Evolutionary conservation across 2,113 vertebrate genomes (phyloP), one percentile per base, ranked within the genome.

Genomic region (Erythrocercus mccallii): DNA sequence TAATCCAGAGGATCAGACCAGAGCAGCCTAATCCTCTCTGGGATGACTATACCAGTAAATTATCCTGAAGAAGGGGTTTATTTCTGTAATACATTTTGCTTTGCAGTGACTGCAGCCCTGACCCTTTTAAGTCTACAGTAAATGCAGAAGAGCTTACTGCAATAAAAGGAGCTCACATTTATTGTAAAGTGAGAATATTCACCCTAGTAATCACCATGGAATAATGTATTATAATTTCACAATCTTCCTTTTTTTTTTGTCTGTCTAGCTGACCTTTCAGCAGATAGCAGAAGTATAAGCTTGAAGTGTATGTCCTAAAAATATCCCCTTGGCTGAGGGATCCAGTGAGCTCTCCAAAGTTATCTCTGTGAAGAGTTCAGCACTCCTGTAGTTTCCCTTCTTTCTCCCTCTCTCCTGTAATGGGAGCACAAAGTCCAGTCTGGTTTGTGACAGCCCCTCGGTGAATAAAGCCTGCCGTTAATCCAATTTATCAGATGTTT

Each of bases 121-220:
- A 88, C 92, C 76, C 90, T 93, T 86, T 83, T 90, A 88, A 81
- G 58, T 18, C 81, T 86, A 42, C 25, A 58, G 45, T 80, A 88
- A 88, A 88, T 81, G 88, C 50, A 77, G 76, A 86, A 70, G 24
- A 83, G 38, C 71, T 80, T 83, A 33, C 38, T 92, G 45, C 83
- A 88, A 42, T 78, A 81, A 81, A 86, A 83, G 80, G 21, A 78
- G 45, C 71, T 95, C 79, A 37, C 66, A 50, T 77, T 66, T 82
- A 57, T 80, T 80, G 38, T 66, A 51, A 88, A 95, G 50, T 60
- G 72, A 84, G 92, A 90, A 50, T 90, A 80, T 58, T 94, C 82
- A 57, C 64, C 42, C 54, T 66, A 27, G 21, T 58, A 66, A 50
- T 86, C 82, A 82, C 37, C 30, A 5, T 40, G 27, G 58, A 83